Conservation (phyloP, 2,797 vertebrate genomes). For the Argyrosomus regius region DNA sequence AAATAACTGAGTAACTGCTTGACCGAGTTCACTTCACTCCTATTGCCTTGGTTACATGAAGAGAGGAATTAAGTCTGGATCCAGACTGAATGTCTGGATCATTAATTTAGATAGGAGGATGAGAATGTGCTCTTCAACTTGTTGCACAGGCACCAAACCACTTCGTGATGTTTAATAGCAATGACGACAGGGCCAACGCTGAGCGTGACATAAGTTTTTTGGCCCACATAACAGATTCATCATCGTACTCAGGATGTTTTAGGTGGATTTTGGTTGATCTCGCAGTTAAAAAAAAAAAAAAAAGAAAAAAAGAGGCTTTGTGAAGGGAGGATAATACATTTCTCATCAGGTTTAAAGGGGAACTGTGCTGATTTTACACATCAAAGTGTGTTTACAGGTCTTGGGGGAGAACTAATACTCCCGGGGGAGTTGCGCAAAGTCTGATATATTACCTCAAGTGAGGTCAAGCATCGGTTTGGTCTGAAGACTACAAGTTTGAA, state of each 20-base stretch:
- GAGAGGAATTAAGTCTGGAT: conserved; percentile 29
- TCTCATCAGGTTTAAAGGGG: neutral
- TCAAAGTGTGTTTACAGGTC: neutral
- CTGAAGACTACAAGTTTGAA: neutral
- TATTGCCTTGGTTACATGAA: conserved; percentile 29
- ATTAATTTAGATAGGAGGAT: conserved; percentile 31
- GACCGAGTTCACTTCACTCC: conserved; percentile 49
- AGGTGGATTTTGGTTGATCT: neutral
- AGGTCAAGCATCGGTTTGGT: neutral
- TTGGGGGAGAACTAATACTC: neutral
- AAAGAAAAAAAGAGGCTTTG: neutral
- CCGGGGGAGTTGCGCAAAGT: neutral
- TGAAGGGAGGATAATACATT: neutral
- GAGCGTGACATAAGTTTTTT: conserved; percentile 1
- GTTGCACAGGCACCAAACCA: neutral
- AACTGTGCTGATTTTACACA: neutral
- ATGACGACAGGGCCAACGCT: neutral
- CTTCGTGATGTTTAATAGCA: neutral
- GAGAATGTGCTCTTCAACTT: conserved; percentile 29
- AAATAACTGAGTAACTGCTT: conserved; percentile 57
- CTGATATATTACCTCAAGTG: neutral
- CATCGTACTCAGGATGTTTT: neutral
- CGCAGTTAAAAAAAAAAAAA: neutral
- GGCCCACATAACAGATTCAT: neutral
- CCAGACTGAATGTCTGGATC: conserved; percentile 38